phyloP scores from a whole-genome alignment of 1,140 invertebrate species.

The Schlechtendalia chinensis region DNA sequence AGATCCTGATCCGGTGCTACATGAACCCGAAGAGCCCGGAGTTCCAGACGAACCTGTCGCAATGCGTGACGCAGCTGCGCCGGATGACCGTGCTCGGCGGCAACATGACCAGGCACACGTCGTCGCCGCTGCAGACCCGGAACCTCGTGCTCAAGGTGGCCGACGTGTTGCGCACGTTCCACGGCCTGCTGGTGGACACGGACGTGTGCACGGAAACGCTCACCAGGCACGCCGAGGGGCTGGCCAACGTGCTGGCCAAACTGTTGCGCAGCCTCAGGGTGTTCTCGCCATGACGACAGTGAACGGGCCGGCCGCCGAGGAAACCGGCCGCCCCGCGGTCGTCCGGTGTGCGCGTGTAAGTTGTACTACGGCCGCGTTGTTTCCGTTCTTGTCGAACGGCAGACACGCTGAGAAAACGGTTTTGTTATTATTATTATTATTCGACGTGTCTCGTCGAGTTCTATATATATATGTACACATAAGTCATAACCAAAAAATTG shows the following conservation, averaged over 20 bases:
- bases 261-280: slow-evolving; percentile 76
- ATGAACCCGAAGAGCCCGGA: slow-evolving; percentile 59
- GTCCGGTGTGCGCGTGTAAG: neutral
- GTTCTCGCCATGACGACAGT: slow-evolving; percentile 65
- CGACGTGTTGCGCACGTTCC: slow-evolving; percentile 54
- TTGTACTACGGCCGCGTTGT: neutral
- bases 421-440: neutral
- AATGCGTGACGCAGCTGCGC: slow-evolving; percentile 69
- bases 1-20: slow-evolving; percentile 70
- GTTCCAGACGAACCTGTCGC: slow-evolving; percentile 65
- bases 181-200: slow-evolving; percentile 54
- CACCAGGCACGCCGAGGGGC: slow-evolving; percentile 71
- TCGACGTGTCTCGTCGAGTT: no score
- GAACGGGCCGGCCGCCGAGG: neutral
- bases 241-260: slow-evolving; percentile 77
- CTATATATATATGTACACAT: neutral
- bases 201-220: slow-evolving; percentile 62
- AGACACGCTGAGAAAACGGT: neutral
- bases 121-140: slow-evolving; percentile 73
- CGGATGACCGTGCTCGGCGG: slow-evolving; percentile 68
- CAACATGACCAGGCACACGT: slow-evolving; percentile 70
- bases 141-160: slow-evolving; percentile 74
- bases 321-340: neutral
- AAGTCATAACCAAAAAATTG: slow-evolving; percentile 31
- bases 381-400: neutral